Evolutionary conservation across 1,140 invertebrate species (phyloP), one percentile per base, ranked within the genome.

Genomic region (Eumaeus atala): DNA sequence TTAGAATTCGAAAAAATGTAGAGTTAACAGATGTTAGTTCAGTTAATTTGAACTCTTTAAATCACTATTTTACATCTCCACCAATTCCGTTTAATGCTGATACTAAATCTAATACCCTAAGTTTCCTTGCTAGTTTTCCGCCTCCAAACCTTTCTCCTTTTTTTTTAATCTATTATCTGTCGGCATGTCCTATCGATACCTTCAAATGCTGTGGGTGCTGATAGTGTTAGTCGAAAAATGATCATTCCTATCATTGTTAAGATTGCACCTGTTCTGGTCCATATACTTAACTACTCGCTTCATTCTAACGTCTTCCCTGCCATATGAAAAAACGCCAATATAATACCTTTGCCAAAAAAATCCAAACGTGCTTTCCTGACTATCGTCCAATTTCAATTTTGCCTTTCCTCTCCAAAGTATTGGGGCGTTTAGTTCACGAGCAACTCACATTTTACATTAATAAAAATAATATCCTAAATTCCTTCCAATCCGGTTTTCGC

Each of bases 271-370:
- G 34, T 54, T 18, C 28, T 54, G 1, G 9, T 18, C 33, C 40
- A 47, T 42, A 54, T 54, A 11, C 34, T 48, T 47, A 54, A 54
- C 16, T 47, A n/a, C 14, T 54, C 42, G 12, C n/a, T 42, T 21
- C 8, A 35, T 47, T 54, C 2, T 28, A 28, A 28, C 21, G 21
- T 28, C 2, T 28, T 28, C 42, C 51, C 51, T 2, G 17, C 34
- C 9, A 6, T 18, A 12, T 53, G 51, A 37, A 53, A 53, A 18
- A 10, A 53, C 21, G 38, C 37, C 16, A 16, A 40, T 16, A 28
- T 53, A 37, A 53, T 53, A n/a, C 51, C 51, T 42, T 10, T 53
- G n/a, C 51, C 51, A 8, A 53, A 53, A 53, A 53, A 53, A 11
- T 9, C 10, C 21, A 53, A 53, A n/a, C 51, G 37, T 28, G 2